Evolutionary conservation across 2,797 vertebrate species (phyloP).

Genomic region (Periophthalmus magnuspinnatus): DNA sequence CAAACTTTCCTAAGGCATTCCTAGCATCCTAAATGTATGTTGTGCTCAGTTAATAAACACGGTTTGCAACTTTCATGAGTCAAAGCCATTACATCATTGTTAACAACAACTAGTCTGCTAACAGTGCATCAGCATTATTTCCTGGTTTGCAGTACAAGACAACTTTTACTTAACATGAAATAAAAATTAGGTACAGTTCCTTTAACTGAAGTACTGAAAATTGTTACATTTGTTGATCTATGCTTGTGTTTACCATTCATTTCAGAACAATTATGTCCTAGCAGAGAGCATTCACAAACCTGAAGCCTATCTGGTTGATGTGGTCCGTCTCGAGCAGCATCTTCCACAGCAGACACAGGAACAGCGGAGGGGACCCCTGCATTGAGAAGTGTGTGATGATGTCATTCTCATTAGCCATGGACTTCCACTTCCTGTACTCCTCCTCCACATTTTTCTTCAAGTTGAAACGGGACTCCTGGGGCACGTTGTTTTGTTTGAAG

Average conservation of each 20-base stretch:
- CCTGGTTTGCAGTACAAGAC: not conserved
- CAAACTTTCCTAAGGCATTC: too few relatives aligned
- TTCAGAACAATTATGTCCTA: not conserved
- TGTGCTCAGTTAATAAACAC: too few relatives aligned
- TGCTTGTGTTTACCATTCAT: not conserved
- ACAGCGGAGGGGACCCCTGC: constrained; percentile 92
- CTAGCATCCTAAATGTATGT: too few relatives aligned
- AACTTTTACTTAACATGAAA: too few relatives aligned
- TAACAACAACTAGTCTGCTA: too few relatives aligned
- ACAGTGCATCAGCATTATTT: too few relatives aligned
- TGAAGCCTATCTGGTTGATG: constrained; percentile 93
- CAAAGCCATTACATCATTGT: too few relatives aligned
- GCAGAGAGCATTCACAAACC: constrained; percentile 38
- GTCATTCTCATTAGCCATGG: constrained; percentile 96
- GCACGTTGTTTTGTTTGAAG: constrained; percentile 98
- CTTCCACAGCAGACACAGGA: constrained; percentile 98
- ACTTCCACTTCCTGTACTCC: constrained; percentile 99
- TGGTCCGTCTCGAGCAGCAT: constrained; percentile 98
- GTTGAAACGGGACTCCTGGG: constrained; percentile 98
- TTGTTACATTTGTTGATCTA: not conserved
- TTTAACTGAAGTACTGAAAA: not conserved
- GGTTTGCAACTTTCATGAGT: too few relatives aligned
- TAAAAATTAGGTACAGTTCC: not conserved
- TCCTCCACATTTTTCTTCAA: constrained; percentile 99
- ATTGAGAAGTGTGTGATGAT: constrained; percentile 96